Evolutionary conservation across 2,888 invertebrate genomes (phyloP).

Genomic region (Xanthia togata): DNA sequence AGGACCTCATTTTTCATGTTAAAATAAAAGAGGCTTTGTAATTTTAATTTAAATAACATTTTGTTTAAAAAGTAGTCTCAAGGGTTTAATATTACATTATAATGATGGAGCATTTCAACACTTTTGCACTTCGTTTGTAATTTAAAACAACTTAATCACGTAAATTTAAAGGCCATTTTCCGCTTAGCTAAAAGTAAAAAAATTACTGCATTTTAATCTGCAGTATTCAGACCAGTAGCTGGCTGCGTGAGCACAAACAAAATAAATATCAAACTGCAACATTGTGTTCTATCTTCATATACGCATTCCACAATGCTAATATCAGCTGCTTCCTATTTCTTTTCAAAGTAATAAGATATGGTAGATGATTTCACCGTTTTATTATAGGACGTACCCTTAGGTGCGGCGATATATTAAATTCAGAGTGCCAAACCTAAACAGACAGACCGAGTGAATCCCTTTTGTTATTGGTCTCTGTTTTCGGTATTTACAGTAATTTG

Average conservation of each 20-base stretch:
- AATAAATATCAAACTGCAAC: slow-evolving; percentile 31
- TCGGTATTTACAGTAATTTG: slow-evolving; percentile 30
- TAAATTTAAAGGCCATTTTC: slow-evolving; percentile 25
- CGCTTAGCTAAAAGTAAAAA: slow-evolving; percentile 30
- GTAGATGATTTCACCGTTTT: slow-evolving; percentile 40
- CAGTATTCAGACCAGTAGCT: slow-evolving; percentile 29
- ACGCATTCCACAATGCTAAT: slow-evolving; percentile 25
- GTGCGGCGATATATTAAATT: slow-evolving; percentile 32
- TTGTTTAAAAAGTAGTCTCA: slow-evolving; percentile 22
- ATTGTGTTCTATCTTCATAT: slow-evolving; percentile 5
- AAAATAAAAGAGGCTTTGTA: slow-evolving; percentile 24
- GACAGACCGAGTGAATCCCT: slow-evolving; percentile 20
- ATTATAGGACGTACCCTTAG: slow-evolving; percentile 18
- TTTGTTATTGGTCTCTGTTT: slow-evolving; percentile 30
- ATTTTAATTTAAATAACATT: slow-evolving; percentile 19
- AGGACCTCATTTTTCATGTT: slow-evolving; percentile 32
- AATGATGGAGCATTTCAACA: slow-evolving; percentile 27
- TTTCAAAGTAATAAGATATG: slow-evolving; percentile 32
- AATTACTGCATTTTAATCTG: slow-evolving; percentile 48
- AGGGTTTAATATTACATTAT: slow-evolving; percentile 49
- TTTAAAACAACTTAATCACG: slow-evolving; percentile 29
- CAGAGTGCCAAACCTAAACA: slow-evolving; percentile 29
- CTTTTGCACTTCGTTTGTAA: slow-evolving; percentile 22
- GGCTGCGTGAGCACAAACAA: slow-evolving; percentile 22
- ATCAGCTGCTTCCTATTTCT: slow-evolving; percentile 33